Evolutionary conservation across 2,113 vertebrate genomes (phyloP).

Genomic region (Trachemys scripta): DNA sequence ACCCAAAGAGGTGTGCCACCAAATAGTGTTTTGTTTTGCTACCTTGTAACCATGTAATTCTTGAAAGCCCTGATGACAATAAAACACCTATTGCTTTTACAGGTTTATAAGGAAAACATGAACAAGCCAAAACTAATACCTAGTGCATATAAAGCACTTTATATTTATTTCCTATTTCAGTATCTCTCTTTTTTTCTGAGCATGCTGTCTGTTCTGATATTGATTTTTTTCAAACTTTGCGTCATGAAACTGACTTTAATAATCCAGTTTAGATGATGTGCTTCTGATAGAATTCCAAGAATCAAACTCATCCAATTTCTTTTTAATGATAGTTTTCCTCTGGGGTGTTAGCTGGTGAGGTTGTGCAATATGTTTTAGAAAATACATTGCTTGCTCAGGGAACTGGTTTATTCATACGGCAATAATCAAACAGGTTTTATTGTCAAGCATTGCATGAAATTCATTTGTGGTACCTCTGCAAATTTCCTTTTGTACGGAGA

Average conservation of each 20-base stretch:
- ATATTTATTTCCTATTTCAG: neutral
- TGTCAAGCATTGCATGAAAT: constrained; percentile 48
- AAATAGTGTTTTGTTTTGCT: neutral
- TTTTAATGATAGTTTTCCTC: constrained; percentile 65
- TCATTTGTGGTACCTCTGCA: constrained; percentile 53
- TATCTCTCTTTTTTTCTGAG: neutral
- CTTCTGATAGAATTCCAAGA: constrained; percentile 54
- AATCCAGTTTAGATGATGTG: constrained; percentile 29
- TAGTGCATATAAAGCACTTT: neutral
- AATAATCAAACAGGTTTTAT: constrained; percentile 61
- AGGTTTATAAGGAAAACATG: neutral
- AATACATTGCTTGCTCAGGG: constrained; percentile 47
- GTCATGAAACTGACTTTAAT: constrained; percentile 9
- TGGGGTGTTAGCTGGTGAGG: constrained; percentile 5
- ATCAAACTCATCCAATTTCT: constrained; percentile 44
- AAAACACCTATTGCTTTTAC: neutral
- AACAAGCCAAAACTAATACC: neutral
- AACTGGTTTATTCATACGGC: constrained; percentile 67
- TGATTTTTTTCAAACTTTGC: neutral
- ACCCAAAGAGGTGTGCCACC: rapidly evolving
- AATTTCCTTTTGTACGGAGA: constrained; percentile 48
- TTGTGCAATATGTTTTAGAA: constrained; percentile 52
- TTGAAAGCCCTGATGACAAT: neutral
- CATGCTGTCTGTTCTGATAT: neutral
- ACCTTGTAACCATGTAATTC: rapidly evolving